Conservation (phyloP, 2,888 invertebrate species). For the Oscheius sp. region DNA sequence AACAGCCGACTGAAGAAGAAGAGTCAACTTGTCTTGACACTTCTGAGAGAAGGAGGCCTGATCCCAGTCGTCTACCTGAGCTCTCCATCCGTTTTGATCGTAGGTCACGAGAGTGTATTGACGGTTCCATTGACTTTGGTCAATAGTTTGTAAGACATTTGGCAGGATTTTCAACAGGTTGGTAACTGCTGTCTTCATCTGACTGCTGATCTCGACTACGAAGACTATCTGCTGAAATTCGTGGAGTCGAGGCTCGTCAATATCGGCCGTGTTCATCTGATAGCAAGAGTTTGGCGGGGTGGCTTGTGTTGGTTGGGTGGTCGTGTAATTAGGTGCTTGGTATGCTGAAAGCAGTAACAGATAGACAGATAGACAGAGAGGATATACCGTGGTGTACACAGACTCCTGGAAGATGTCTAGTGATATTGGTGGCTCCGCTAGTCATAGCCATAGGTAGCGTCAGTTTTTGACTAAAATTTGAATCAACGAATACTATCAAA, state of each 20-base stretch:
- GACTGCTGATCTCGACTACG: background rate
- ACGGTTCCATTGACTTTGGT: background rate
- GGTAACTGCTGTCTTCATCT: background rate
- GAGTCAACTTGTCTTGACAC: background rate
- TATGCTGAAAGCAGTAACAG: background rate
- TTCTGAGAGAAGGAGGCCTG: background rate
- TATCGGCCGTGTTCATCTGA: background rate
- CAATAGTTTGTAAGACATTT: background rate
- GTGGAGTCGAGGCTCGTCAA: conserved; percentile 1
- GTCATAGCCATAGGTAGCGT: background rate
- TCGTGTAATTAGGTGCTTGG: background rate
- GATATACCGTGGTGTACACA: conserved; percentile 10
- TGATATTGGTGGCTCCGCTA: background rate
- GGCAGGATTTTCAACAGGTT: background rate
- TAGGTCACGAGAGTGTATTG: conserved; percentile 21
- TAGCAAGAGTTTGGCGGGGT: conserved; percentile 4
- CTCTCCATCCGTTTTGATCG: background rate
- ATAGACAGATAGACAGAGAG: background rate
- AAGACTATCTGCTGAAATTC: conserved; percentile 16
- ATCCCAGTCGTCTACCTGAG: background rate
- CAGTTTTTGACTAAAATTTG: background rate
- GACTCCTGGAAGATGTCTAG: background rate
- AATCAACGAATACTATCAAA: no score
- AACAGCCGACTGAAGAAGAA: background rate
- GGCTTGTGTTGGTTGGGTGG: background rate